These are phyloP conservation scores for Cephalopterus ornatus DNA, from an alignment of 2,113 vertebrate genomes.

Conservation along the genomic window DNA sequence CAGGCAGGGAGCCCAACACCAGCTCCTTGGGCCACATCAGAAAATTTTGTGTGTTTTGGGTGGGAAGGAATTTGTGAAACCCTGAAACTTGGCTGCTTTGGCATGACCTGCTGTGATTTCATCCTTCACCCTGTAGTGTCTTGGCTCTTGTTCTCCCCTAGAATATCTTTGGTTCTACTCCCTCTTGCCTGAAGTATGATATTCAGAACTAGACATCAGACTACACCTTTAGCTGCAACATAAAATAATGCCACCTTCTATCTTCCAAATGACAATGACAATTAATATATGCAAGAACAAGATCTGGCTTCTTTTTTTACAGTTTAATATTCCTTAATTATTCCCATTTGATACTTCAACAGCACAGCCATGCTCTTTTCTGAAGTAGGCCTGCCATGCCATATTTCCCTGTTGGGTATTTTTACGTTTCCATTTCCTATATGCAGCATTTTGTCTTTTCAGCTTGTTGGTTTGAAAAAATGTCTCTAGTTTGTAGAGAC, in stretches of 20 bases:
- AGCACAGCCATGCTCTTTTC: neutral
- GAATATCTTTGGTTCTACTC: neutral
- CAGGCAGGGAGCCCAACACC: accelerated
- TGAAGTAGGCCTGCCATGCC: neutral
- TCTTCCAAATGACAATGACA: neutral
- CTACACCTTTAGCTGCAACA: neutral
- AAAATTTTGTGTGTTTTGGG: accelerated
- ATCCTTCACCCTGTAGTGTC: neutral
- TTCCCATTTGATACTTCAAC: neutral
- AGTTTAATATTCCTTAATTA: neutral
- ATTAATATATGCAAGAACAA: neutral
- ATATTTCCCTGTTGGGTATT: neutral
- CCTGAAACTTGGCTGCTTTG: neutral
- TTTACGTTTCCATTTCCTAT: neutral
- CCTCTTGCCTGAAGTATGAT: neutral
- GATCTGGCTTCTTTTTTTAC: neutral
- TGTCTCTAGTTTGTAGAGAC: neutral
- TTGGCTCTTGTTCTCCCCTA: neutral
- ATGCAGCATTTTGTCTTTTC: neutral
- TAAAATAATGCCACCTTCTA: neutral
- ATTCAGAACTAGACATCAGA: neutral
- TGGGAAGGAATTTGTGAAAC: neutral
- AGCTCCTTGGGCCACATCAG: neutral
- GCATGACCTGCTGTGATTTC: neutral
- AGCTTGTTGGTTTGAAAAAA: neutral